Conservation (phyloP, 2,888 invertebrate species). For the Strigamia crassipes region DNA sequence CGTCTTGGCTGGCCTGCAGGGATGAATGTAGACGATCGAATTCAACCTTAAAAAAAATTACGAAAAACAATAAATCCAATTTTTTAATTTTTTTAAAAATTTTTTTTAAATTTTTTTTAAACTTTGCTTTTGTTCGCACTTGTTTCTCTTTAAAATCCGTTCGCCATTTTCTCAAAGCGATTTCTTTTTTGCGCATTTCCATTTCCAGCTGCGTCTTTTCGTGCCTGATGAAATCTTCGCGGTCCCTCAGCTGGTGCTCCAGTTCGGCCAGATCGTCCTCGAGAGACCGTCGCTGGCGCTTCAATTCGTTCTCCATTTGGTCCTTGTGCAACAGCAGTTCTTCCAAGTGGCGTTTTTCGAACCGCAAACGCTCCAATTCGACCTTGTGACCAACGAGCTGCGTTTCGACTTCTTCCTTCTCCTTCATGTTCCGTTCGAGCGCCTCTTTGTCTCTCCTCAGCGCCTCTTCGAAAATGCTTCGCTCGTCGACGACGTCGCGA, state of each 20-base stretch:
- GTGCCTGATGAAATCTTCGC: background rate
- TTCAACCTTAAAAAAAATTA: conserved; percentile 32
- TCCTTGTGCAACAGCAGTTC: conserved; percentile 39
- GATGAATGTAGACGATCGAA: conserved; percentile 5
- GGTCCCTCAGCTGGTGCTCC: conserved; percentile 39
- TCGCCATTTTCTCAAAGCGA: conserved; percentile 25
- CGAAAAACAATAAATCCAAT: background rate
- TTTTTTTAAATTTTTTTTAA: background rate
- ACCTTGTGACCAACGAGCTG: conserved; percentile 27
- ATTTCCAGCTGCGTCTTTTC: conserved; percentile 39
- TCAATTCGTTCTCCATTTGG: conserved; percentile 28
- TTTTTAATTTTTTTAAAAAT: background rate
- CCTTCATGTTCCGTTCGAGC: conserved; percentile 4
- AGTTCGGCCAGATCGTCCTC: conserved; percentile 29
- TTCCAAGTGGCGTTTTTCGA: conserved; percentile 22
- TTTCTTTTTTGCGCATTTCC: conserved; percentile 34
- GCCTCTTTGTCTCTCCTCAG: conserved; percentile 33
- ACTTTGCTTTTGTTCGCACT: background rate
- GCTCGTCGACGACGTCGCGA: background rate
- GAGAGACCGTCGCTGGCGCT: background rate
- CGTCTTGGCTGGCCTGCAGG: conserved; percentile 27
- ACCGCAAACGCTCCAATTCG: conserved; percentile 18
- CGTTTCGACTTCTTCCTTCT: conserved; percentile 26
- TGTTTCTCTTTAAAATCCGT: conserved; percentile 42
- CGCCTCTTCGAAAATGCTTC: conserved; percentile 28